Conservation (phyloP, 2,888 invertebrate species). For the Philereme vetulata region DNA sequence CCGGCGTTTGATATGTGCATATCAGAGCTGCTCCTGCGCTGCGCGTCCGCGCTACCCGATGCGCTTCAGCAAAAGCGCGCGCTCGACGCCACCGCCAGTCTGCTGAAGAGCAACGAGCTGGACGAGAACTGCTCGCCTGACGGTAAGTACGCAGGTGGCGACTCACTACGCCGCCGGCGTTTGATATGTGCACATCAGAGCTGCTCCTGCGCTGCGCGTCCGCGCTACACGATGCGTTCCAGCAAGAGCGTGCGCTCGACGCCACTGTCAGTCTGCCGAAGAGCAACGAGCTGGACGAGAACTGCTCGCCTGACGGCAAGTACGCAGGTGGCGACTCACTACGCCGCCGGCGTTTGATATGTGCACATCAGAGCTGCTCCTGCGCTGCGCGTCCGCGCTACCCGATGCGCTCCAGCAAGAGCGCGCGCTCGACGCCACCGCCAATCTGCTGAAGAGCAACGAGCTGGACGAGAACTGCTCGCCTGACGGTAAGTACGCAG, state of each 20-base stretch:
- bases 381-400: constrained; percentile 93
- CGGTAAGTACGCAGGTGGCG: no score
- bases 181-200: constrained; percentile 92
- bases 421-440: constrained; percentile 93
- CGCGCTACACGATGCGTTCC: constrained; percentile 94
- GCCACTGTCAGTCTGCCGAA: constrained; percentile 94
- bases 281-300: constrained; percentile 97
- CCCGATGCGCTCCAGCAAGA: constrained; percentile 97
- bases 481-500: constrained; percentile 88
- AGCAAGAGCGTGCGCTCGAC: constrained; percentile 96
- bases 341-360: no score
- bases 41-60: constrained; percentile 94
- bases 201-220: constrained; percentile 92
- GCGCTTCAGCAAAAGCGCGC: constrained; percentile 95
- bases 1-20: constrained; percentile 92
- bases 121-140: constrained; percentile 98
- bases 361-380: constrained; percentile 91
- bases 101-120: constrained; percentile 94
- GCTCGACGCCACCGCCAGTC: constrained; percentile 94
- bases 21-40: constrained; percentile 92
- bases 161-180: no score
- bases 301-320: constrained; percentile 90
- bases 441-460: constrained; percentile 94
- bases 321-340: no score
- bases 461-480: constrained; percentile 98